Percentiles rank a stretch among this genome's conserved stretches.
These are phyloP conservation scores for Sarcophaga subvicina DNA, from an alignment of 2,888 invertebrate species.

Conservation along the genomic window DNA sequence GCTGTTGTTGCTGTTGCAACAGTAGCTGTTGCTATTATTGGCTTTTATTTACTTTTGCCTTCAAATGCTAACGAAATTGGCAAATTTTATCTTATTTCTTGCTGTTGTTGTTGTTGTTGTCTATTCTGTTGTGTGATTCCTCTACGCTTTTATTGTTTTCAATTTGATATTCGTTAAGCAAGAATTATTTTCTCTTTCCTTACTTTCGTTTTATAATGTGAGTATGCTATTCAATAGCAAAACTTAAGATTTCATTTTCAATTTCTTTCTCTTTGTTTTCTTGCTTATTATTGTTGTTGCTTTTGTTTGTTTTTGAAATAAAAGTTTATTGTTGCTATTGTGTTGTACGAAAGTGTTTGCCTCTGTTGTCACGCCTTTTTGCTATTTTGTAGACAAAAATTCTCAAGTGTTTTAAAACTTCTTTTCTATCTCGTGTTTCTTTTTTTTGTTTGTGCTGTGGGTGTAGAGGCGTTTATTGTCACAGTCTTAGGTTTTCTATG, in stretches of 20 bases:
- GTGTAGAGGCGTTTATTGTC: conserved; percentile 58
- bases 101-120: neutral
- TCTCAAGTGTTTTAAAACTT: conserved; percentile 17
- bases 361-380: conserved; percentile 57
- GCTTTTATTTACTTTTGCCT: conserved; percentile 20
- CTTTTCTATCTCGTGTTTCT: conserved; percentile 10
- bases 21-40: conserved; percentile 13
- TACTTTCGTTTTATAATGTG: no score
- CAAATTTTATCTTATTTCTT: conserved; percentile 31
- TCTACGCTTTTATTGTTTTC: conserved; percentile 29
- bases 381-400: conserved; percentile 13
- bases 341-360: conserved; percentile 52
- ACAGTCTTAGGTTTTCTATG: conserved; percentile 43
- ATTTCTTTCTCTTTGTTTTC: neutral
- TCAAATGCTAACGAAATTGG: conserved; percentile 27
- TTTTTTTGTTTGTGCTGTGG: neutral
- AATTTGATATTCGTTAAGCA: conserved; percentile 55
- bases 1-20: neutral
- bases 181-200: conserved; percentile 10
- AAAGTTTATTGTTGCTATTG: conserved; percentile 31
- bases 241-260: conserved; percentile 41
- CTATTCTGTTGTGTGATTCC: conserved; percentile 28
- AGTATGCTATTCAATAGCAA: conserved; percentile 44
- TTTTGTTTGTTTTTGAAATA: conserved; percentile 28
- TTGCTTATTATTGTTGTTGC: neutral